phyloP scores from a whole-genome alignment of 2,797 vertebrate species.

The Gallinago stenura region DNA sequence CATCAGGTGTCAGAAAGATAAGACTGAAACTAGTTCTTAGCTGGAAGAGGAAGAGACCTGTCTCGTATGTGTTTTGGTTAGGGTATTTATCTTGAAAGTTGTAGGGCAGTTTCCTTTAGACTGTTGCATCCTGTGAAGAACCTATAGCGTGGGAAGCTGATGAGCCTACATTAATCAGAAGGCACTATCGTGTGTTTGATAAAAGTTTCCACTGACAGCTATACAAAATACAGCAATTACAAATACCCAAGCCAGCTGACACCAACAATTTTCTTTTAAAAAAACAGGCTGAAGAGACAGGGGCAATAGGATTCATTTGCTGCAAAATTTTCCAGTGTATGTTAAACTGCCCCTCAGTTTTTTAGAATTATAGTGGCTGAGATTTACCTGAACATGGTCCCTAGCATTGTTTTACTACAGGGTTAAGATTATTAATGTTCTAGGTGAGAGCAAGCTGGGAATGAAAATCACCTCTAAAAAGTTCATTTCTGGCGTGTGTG shows the following conservation, averaged over 20 bases:
- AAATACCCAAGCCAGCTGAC: background rate
- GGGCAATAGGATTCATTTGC: background rate
- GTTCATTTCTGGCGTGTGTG: background rate
- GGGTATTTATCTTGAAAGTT: background rate
- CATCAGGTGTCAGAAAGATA: background rate
- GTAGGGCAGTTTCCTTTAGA: background rate
- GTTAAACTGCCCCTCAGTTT: background rate
- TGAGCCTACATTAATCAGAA: background rate
- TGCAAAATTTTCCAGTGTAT: background rate
- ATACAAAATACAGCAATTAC: background rate
- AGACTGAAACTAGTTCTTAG: background rate
- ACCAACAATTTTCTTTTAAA: background rate
- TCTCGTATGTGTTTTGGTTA: background rate
- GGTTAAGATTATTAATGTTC: background rate
- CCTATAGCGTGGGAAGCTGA: background rate
- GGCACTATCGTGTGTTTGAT: background rate
- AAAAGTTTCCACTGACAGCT: background rate
- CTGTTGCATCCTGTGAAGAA: conserved; percentile 30
- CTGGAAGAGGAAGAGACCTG: background rate
- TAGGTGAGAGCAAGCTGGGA: background rate
- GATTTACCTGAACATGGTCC: background rate
- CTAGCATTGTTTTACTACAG: background rate
- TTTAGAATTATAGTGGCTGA: background rate
- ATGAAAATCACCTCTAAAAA: background rate
- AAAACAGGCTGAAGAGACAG: background rate